Base-by-base conservation (phyloP, 2,797 vertebrate genomes). In the Zenarchopterus dispar region DNA sequence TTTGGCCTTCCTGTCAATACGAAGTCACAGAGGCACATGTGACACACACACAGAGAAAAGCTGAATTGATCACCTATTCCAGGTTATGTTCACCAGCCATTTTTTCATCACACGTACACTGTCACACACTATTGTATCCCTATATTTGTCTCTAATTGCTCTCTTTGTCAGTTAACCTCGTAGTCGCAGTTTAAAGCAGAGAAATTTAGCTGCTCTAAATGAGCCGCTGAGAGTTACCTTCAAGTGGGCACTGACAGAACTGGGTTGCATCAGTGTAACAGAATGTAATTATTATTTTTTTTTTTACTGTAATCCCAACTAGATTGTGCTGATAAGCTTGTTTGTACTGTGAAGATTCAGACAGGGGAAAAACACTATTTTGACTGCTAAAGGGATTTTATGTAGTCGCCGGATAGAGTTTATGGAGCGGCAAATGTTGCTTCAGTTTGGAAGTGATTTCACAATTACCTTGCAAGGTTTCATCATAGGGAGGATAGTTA, bases 391-490 rank as follows among this genome's bases (percentile, higher is more conserved):
- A 36, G 23, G 63, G 28, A 39, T n/a, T 28, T 16, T 63, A 10
- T 61, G 24, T 22, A 22, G 10, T 57, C 56, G 24, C 44, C 28
- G 67, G 59, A 24, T 58, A 42, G 63, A 42, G 19, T 64, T 62
- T 68, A 75, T 28, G 19, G 50, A 41, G 44, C 50, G 17, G 48
- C 46, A 59, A 74, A 68, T 18, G 60, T 75, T 80, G 55, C 69
- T 18, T 67, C 56, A 56, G 46, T 62, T 58, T 42, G 8, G 9
- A 69, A 59, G 65, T 56, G 7, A 75, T 87, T 82, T 80, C 81
- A 78, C 42, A 44, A 43, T 70, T 80, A 42, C 46, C 57, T 69
- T 52, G 26, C 49, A 69, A 73, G 45, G 31, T 82, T 82, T 84
- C 78, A 75, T 84, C 65, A 78, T 50, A 11, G 11, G 15, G n/a